These are phyloP conservation scores for Orthosia incerta DNA, from an alignment of 2,888 invertebrate genomes.

Conservation along the genomic window DNA sequence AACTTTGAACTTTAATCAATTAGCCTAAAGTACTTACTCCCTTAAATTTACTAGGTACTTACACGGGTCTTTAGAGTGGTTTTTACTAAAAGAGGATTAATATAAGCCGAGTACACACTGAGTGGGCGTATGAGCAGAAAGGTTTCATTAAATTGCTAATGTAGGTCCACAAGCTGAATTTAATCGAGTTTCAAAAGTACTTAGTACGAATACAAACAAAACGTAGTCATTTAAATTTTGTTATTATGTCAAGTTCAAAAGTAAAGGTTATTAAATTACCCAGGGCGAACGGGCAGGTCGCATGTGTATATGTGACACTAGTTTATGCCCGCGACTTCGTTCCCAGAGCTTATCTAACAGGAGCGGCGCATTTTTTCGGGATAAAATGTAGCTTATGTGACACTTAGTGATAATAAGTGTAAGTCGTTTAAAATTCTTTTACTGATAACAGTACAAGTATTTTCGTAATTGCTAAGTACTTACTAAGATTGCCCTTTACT, in stretches of 20 bases:
- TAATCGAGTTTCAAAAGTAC: conserved; percentile 2
- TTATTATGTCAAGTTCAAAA: neutral
- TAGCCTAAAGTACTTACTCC: conserved; percentile 6
- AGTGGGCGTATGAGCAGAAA: conserved; percentile 13
- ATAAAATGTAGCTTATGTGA: too few species aligned
- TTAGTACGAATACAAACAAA: conserved; percentile 18
- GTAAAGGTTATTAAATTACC: neutral
- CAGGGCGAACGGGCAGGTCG: neutral
- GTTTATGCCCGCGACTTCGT: too few species aligned
- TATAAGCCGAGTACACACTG: neutral
- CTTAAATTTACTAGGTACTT: neutral
- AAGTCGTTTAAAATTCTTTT: too few species aligned
- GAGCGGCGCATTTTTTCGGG: too few species aligned
- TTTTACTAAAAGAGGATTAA: conserved; percentile 17
- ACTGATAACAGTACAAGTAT: too few species aligned
- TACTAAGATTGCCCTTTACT: too few species aligned
- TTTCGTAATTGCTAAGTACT: too few species aligned
- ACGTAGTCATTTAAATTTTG: neutral
- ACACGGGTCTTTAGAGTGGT: neutral
- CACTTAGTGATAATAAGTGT: too few species aligned
- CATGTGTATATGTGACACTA: too few species aligned
- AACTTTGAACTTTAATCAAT: neutral
- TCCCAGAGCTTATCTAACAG: too few species aligned
- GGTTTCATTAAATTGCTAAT: conserved; percentile 1
- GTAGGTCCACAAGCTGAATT: neutral